A percentile compares a stretch with the other conserved stretches of the same genome.
Evolutionary conservation across 2,113 vertebrate species (phyloP).

Genomic region (Monopterus albus): DNA sequence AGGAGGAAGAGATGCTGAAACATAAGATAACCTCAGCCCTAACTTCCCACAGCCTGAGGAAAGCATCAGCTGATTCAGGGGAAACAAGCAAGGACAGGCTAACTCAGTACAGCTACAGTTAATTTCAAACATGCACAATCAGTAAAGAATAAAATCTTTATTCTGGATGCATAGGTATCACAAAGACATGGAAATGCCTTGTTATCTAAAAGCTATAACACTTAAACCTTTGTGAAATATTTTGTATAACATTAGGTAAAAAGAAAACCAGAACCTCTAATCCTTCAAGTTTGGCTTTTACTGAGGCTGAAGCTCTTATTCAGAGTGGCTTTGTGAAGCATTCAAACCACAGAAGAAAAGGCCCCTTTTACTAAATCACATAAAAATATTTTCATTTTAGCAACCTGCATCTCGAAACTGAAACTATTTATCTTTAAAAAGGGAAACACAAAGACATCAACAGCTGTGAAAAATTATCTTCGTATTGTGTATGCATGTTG

Average conservation of each 20-base stretch:
- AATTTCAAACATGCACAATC: not conserved
- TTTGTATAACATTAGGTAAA: not conserved
- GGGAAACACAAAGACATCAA: conserved; percentile 4
- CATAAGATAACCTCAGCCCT: conserved; percentile 61
- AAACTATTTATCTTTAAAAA: not conserved
- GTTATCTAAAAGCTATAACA: not conserved
- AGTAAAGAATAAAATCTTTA: not conserved
- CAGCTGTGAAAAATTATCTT: conserved; percentile 4
- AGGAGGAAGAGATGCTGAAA: conserved; percentile 68
- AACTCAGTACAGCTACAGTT: not conserved
- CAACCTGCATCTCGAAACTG: too few species aligned
- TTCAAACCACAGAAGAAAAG: too few species aligned
- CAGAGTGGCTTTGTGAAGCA: not conserved
- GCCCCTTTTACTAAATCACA: too few species aligned
- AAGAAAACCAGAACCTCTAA: not conserved
- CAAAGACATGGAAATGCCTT: not conserved
- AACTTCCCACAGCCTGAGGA: conserved; percentile 52
- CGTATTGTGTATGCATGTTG: not conserved
- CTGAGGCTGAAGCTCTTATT: not conserved
- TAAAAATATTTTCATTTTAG: too few species aligned
- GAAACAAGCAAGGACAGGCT: not conserved
- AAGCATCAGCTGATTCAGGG: conserved; percentile 60
- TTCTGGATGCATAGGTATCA: not conserved
- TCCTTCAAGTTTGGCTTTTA: conserved; percentile 14
- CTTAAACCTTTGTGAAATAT: not conserved